Conservation (phyloP, 1,140 invertebrate genomes). For the Anastatus disparis region DNA sequence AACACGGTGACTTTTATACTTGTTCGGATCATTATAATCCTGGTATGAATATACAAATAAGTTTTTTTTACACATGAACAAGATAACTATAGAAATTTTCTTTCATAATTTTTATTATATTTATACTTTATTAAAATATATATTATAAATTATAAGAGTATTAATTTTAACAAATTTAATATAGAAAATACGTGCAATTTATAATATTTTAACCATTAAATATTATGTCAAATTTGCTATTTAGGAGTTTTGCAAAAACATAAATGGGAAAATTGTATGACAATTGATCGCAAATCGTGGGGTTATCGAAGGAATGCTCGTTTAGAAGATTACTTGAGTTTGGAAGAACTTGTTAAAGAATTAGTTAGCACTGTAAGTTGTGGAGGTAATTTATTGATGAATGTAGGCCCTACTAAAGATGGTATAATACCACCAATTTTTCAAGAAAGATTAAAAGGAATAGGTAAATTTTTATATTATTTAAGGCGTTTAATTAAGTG, state of each 20-base stretch:
- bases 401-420: conserved; percentile 91
- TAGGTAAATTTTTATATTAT: conserved; percentile 65
- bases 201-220: too few species aligned
- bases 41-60: too few species aligned
- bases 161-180: too few species aligned
- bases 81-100: too few species aligned
- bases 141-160: too few species aligned
- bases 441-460: conserved; percentile 81
- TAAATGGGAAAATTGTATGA: conserved; percentile 95
- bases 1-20: conserved; percentile 89
- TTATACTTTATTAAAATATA: too few species aligned
- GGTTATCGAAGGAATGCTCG: conserved; percentile 81
- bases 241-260: conserved; percentile 75
- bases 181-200: too few species aligned
- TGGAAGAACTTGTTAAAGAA: conserved; percentile 76
- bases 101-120: too few species aligned
- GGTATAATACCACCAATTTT: conserved; percentile 89
- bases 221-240: conserved; percentile 31
- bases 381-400: conserved; percentile 88
- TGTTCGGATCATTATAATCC: conserved; percentile 88
- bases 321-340: conserved; percentile 76
- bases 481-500: neutral
- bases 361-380: conserved; percentile 84
- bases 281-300: conserved; percentile 89
- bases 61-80: too few species aligned